A percentile compares a stretch with the other conserved stretches of the same genome.
Conservation (phyloP, 1,140 invertebrate genomes). For the Chymomyza costata region DNA sequence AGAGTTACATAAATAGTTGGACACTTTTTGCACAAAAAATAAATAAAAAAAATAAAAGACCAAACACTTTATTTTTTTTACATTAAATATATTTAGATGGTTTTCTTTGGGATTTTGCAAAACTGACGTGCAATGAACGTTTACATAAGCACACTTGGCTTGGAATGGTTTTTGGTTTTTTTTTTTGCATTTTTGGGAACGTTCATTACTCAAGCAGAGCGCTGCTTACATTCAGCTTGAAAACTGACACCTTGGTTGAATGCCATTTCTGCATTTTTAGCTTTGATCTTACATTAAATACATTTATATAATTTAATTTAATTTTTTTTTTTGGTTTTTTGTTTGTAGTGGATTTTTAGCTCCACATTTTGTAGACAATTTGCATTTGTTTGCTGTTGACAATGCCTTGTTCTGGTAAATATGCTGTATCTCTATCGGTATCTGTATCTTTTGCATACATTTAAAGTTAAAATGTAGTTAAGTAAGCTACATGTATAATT, state of each 20-base stretch:
- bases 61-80: constrained; percentile 52
- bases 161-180: constrained; percentile 51
- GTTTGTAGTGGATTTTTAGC: constrained; percentile 25
- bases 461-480: constrained; percentile 69
- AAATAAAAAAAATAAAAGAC: constrained; percentile 25
- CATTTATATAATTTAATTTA: constrained; percentile 57
- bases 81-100: constrained; percentile 73
- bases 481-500: constrained; percentile 67
- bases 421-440: constrained; percentile 23
- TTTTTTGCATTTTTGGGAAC: constrained; percentile 6
- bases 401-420: constrained; percentile 25
- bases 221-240: no score
- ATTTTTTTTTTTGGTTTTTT: constrained; percentile 13
- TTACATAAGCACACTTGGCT: constrained; percentile 1
- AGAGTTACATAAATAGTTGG: constrained; percentile 24
- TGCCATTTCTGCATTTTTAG: constrained; percentile 47
- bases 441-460: constrained; percentile 47
- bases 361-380: no score
- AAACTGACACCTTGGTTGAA: no score
- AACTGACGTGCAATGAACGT: constrained; percentile 1
- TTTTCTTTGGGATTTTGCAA: no score
- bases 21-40: neutral
- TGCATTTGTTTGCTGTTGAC: no score
- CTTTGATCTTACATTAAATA: constrained; percentile 69
- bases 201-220: constrained; percentile 12